Conservation (phyloP, 2,888 invertebrate species). For the Euclidia mi region DNA sequence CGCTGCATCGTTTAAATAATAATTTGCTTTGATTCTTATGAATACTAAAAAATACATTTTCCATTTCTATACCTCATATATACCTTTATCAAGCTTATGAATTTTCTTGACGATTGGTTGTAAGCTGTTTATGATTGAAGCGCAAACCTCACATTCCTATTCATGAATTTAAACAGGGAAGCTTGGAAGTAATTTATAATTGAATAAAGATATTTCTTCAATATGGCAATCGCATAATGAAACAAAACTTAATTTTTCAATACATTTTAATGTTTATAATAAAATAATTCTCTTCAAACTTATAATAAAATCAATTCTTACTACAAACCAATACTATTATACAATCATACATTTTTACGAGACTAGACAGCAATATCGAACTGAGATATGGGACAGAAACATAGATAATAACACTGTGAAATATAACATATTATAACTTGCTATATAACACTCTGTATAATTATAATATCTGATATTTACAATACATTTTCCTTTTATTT, state of each 20-base stretch:
- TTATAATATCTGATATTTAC: slow-evolving; percentile 53
- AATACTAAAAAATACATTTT: too few relatives aligned
- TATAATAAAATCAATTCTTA: slow-evolving; percentile 78
- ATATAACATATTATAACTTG: slow-evolving; percentile 36
- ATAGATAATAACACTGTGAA: slow-evolving; percentile 48
- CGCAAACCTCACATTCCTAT: too few relatives aligned
- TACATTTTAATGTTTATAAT: slow-evolving; percentile 73
- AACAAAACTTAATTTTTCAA: slow-evolving; percentile 33
- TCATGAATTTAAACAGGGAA: too few relatives aligned
- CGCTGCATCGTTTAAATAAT: too few relatives aligned
- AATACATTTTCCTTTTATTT: slow-evolving; percentile 39
- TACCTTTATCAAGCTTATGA: too few relatives aligned
- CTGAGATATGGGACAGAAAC: slow-evolving; percentile 69
- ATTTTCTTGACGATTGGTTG: too few relatives aligned
- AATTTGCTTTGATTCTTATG: too few relatives aligned
- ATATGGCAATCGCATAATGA: too few relatives aligned
- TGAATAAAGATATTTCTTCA: too few relatives aligned
- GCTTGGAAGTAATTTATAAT: too few relatives aligned
- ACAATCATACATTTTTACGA: slow-evolving; percentile 79
- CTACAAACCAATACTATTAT: slow-evolving; percentile 73
- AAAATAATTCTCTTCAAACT: slow-evolving; percentile 80
- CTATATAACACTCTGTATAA: slow-evolving; percentile 37
- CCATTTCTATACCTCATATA: too few relatives aligned
- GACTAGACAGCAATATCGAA: slow-evolving; percentile 87
- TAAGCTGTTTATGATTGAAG: too few relatives aligned